A percentile compares a stretch with the other conserved stretches of the same genome.
Conservation (phyloP, 2,113 vertebrate genomes). For the Sinocyclocheilus anophthalmus region DNA sequence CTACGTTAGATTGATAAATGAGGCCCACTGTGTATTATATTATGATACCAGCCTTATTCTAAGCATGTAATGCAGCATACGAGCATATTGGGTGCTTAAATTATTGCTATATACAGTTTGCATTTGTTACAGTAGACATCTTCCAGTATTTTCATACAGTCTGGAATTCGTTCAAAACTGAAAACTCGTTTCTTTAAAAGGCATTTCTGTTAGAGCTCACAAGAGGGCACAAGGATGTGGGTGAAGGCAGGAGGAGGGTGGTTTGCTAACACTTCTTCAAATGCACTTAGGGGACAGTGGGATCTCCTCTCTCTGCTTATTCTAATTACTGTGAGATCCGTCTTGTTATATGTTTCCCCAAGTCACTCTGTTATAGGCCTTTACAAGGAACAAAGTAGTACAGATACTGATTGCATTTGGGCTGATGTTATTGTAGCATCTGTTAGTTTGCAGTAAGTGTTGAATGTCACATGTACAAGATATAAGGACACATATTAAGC, state of each 20-base stretch:
- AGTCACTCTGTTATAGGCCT: conserved; percentile 10
- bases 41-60: not conserved
- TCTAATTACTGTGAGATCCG: conserved; percentile 32
- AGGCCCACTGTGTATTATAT: not conserved
- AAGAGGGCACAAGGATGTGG: conserved; percentile 17
- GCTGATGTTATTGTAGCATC: not conserved
- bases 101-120: not conserved
- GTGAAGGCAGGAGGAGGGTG: not conserved
- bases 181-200: conserved; percentile 9
- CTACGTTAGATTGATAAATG: no score
- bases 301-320: conserved; percentile 35
- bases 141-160: not conserved
- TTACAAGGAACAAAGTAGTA: not conserved
- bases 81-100: not conserved
- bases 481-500: not conserved
- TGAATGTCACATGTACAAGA: not conserved
- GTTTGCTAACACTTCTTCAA: conserved; percentile 36
- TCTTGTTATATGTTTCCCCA: conserved; percentile 23
- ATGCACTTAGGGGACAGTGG: conserved; percentile 26
- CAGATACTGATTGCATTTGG: conserved; percentile 21
- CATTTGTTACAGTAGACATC: not conserved
- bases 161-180: not conserved
- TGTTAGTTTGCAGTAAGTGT: not conserved
- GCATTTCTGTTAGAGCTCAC: conserved; percentile 17
- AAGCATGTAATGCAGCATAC: not conserved